Conservation (phyloP, 2,797 vertebrate species). For the Bufotes viridis region DNA sequence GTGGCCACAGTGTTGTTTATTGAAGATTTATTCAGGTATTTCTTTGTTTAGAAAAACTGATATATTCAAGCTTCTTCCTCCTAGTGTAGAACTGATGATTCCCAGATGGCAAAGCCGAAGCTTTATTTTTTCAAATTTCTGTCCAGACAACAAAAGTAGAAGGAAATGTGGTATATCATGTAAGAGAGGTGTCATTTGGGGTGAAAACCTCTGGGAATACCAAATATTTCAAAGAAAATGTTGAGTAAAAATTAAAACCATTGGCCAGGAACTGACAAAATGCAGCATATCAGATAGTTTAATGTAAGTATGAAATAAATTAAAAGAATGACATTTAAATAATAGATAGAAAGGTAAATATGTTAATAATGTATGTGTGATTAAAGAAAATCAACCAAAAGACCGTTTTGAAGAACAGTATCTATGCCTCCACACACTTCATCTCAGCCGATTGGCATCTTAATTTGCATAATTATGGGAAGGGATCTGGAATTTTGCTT, state of each 20-base stretch:
- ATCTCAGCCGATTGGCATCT: too few species aligned
- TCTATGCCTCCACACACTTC: too few species aligned
- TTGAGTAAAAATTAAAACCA: neutral
- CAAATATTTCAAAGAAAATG: conserved; percentile 66
- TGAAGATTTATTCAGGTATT: conserved; percentile 68
- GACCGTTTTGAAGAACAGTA: too few species aligned
- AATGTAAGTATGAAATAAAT: neutral
- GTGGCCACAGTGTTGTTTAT: conserved; percentile 59
- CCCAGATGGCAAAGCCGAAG: conserved; percentile 76
- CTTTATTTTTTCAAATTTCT: conserved; percentile 69
- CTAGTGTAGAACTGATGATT: conserved; percentile 72
- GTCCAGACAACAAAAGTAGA: conserved; percentile 64
- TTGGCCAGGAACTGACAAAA: neutral
- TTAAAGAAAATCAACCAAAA: too few species aligned
- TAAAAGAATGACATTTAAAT: neutral
- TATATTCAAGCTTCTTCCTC: conserved; percentile 72
- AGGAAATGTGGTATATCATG: conserved; percentile 62
- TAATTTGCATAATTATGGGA: too few species aligned
- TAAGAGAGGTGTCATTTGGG: conserved; percentile 65
- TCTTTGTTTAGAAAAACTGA: conserved; percentile 68
- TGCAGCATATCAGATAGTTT: neutral
- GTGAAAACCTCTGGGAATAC: conserved; percentile 67
- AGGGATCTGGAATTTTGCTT: too few species aligned
- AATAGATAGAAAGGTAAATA: neutral
- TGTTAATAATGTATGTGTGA: neutral